These are phyloP conservation scores for Luehdorfia chinensis DNA, from an alignment of 1,140 invertebrate genomes.

Conservation along the genomic window DNA sequence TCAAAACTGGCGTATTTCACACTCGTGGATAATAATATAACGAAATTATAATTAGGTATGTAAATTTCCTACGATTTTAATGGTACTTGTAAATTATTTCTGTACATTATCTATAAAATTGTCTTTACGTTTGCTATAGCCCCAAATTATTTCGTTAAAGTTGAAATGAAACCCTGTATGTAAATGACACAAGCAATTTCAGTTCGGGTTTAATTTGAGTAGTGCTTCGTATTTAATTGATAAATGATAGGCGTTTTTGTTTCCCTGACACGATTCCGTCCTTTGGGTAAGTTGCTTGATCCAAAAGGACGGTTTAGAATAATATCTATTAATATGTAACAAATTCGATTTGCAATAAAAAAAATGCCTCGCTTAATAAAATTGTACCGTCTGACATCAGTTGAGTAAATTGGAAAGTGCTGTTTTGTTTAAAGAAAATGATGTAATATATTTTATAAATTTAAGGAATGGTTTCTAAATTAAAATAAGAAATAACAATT, in stretches of 20 bases:
- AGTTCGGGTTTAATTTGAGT: constrained; percentile 11
- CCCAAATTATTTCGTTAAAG: not conserved
- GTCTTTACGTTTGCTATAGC: not conserved
- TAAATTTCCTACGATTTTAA: constrained; percentile 50
- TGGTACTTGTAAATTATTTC: constrained; percentile 21
- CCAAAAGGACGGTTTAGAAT: no score
- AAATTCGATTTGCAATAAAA: no score
- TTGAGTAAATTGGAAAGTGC: no score
- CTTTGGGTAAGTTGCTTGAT: no score
- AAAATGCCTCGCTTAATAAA: no score
- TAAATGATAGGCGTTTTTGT: constrained; percentile 15
- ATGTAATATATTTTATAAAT: no score
- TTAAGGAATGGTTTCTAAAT: no score
- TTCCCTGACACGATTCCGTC: constrained; percentile 5
- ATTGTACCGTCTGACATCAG: no score
- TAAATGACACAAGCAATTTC: constrained; percentile 15
- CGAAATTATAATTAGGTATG: constrained; percentile 59
- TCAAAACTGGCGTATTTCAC: constrained; percentile 37
- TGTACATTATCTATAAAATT: not conserved
- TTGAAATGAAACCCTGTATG: constrained; percentile 5
- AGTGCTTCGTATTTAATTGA: constrained; percentile 11
- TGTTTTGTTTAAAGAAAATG: no score
- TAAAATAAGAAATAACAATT: no score
- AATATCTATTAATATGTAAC: no score
- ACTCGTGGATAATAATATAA: constrained; percentile 43